phyloP scores from a whole-genome alignment of 2,888 invertebrate species.

The Mimachlamys varia region DNA sequence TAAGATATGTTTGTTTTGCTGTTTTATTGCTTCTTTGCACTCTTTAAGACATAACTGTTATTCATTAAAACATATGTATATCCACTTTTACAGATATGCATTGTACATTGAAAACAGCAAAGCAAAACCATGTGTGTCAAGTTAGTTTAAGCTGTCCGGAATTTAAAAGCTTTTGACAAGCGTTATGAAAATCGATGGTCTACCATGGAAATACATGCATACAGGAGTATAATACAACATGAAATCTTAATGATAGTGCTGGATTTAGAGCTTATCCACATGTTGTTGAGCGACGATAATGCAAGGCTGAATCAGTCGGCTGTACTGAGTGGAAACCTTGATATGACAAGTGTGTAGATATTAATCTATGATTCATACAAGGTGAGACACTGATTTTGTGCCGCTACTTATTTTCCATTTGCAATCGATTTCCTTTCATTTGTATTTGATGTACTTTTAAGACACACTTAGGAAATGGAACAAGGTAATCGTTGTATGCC shows the following conservation, averaged over 20 bases:
- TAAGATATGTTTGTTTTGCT: too few relatives aligned
- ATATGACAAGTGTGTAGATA: neutral
- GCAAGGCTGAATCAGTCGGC: neutral
- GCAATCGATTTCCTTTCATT: neutral
- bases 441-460: too few relatives aligned
- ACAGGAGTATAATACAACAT: neutral
- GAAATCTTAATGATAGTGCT: neutral
- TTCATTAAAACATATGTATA: too few relatives aligned
- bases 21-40: too few relatives aligned
- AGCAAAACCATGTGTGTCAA: neutral
- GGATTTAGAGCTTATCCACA: neutral
- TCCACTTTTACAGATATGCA: too few relatives aligned
- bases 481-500: too few relatives aligned
- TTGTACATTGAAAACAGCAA: too few relatives aligned
- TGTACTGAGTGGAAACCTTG: neutral
- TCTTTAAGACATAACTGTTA: too few relatives aligned
- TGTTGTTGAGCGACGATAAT: neutral
- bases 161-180: neutral
- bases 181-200: slow-evolving; percentile 9
- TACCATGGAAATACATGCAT: neutral
- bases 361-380: neutral
- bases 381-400: too few relatives aligned
- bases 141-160: neutral
- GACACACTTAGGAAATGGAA: too few relatives aligned
- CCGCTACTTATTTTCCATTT: too few relatives aligned